Conservation (phyloP, 1,140 invertebrate genomes). For the Caenorhabditis remanei region DNA sequence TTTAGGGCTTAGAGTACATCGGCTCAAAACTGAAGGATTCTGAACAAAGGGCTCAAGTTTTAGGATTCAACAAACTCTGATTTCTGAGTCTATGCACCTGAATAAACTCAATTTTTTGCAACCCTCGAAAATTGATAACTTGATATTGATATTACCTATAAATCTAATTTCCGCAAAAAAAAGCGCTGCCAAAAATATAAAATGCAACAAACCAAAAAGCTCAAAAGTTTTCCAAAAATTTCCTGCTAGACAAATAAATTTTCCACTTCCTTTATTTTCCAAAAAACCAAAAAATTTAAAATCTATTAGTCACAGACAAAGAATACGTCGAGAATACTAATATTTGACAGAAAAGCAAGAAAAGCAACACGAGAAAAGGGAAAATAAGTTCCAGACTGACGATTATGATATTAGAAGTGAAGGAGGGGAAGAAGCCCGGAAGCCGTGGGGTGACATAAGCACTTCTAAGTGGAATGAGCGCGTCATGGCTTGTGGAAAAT, state of each 20-base stretch:
- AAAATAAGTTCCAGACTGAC: conserved; percentile 47
- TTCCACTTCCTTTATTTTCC: neutral
- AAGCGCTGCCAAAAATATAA: too few relatives aligned
- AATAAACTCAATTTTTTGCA: too few relatives aligned
- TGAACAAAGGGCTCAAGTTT: too few relatives aligned
- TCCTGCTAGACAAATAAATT: neutral
- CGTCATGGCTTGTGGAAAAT: conserved; percentile 6
- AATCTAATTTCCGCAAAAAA: too few relatives aligned
- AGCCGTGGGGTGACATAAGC: conserved; percentile 53
- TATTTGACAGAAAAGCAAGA: neutral
- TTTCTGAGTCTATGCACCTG: too few relatives aligned
- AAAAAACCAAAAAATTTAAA: neutral
- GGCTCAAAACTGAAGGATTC: too few relatives aligned
- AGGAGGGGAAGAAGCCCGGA: conserved; percentile 31
- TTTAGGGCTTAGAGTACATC: too few relatives aligned
- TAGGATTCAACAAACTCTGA: too few relatives aligned
- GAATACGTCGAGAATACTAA: conserved; percentile 39
- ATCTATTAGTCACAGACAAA: conserved; percentile 31
- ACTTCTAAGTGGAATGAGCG: conserved; percentile 41
- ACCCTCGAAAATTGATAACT: too few relatives aligned
- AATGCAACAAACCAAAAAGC: too few relatives aligned
- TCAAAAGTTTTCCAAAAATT: neutral
- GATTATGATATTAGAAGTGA: conserved; percentile 32
- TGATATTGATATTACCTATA: too few relatives aligned
- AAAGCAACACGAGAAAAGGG: neutral